Conservation (phyloP, 2,888 invertebrate species). For the Catocala fraxini region DNA sequence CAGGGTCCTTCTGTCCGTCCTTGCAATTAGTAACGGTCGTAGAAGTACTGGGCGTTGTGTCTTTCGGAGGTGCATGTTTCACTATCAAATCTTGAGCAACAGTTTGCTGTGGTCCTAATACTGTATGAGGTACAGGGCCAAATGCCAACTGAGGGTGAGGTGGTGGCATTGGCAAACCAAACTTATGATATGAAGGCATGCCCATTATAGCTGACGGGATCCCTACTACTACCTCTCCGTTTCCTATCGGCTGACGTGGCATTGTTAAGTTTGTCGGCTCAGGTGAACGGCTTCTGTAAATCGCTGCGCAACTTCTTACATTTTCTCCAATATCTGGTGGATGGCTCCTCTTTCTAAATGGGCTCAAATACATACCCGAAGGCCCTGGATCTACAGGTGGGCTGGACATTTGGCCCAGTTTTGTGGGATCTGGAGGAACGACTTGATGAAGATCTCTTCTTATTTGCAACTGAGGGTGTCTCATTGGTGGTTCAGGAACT, state of each 20-base stretch:
- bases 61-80: constrained; percentile 85
- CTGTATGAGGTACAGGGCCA: constrained; percentile 73
- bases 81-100: constrained; percentile 85
- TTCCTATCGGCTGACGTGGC: constrained; percentile 74
- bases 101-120: constrained; percentile 82
- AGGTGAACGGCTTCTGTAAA: constrained; percentile 80
- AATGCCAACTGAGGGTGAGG: constrained; percentile 81
- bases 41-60: constrained; percentile 72
- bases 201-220: constrained; percentile 77
- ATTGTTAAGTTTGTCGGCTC: constrained; percentile 84
- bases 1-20: constrained; percentile 66
- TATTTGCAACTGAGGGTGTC: constrained; percentile 91
- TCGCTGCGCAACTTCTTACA: constrained; percentile 74
- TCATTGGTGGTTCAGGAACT: constrained; percentile 76
- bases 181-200: constrained; percentile 84
- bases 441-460: constrained; percentile 91
- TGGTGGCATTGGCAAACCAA: constrained; percentile 81
- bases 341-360: constrained; percentile 87
- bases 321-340: constrained; percentile 84
- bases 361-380: constrained; percentile 81
- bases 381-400: constrained; percentile 81
- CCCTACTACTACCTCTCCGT: constrained; percentile 73
- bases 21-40: constrained; percentile 77
- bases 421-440: constrained; percentile 73
- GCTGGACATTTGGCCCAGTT: constrained; percentile 77